phyloP scores from a whole-genome alignment of 2,888 invertebrate genomes.

The Lobophora halterata region DNA sequence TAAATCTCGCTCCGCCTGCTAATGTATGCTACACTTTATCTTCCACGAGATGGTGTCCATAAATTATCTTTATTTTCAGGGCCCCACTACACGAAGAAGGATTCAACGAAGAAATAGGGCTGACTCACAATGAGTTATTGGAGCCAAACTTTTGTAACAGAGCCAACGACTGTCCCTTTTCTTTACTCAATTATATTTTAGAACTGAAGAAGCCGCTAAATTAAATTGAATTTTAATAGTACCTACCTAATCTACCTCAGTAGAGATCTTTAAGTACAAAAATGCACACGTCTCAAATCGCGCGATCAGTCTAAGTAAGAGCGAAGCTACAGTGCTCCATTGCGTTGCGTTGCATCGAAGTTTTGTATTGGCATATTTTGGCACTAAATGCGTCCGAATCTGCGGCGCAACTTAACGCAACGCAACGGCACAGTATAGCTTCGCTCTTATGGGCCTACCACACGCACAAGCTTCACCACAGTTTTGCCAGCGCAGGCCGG shows the following conservation, averaged over 20 bases:
- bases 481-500: too few species aligned
- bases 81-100: slow-evolving; percentile 54
- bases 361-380: too few species aligned
- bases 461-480: too few species aligned
- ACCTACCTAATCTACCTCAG: neutral
- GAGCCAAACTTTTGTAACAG: slow-evolving; percentile 53
- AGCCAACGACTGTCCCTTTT: slow-evolving; percentile 56
- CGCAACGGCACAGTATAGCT: too few species aligned
- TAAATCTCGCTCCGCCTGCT: slow-evolving; percentile 3
- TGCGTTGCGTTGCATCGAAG: too few species aligned
- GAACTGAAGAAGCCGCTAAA: slow-evolving; percentile 53
- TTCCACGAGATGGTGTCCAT: slow-evolving; percentile 26
- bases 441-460: too few species aligned
- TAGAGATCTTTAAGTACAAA: too few species aligned
- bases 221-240: slow-evolving; percentile 12
- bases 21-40: slow-evolving; percentile 7
- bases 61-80: slow-evolving; percentile 48
- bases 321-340: too few species aligned
- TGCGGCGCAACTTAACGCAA: too few species aligned
- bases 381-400: too few species aligned
- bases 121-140: slow-evolving; percentile 48
- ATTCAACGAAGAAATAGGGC: slow-evolving; percentile 52
- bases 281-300: too few species aligned
- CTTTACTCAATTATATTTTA: slow-evolving; percentile 52
- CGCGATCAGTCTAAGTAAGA: too few species aligned